phyloP scores from a whole-genome alignment of 1,140 invertebrate genomes.

The Sitodiplosis mosellana region DNA sequence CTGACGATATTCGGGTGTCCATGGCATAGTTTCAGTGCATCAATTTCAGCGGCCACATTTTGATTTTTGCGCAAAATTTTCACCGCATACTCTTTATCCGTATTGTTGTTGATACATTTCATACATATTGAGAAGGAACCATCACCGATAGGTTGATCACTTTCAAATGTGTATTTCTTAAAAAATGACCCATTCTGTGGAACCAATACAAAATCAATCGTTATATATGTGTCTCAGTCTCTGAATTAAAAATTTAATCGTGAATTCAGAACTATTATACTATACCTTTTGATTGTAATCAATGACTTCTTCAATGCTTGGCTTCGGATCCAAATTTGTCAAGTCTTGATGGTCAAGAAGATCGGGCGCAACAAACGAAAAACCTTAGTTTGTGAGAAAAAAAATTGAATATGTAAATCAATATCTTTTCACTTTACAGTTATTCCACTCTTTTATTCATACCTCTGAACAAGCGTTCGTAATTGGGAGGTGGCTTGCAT shows the following conservation, averaged over 20 bases:
- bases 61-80: slow-evolving; percentile 74
- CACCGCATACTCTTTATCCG: slow-evolving; percentile 63
- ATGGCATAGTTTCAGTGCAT: slow-evolving; percentile 59
- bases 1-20: slow-evolving; percentile 78
- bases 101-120: slow-evolving; percentile 55
- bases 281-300: background rate
- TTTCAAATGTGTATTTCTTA: slow-evolving; percentile 58
- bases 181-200: slow-evolving; percentile 71
- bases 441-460: background rate
- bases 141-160: slow-evolving; percentile 52
- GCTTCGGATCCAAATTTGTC: background rate
- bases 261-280: background rate
- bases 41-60: slow-evolving; percentile 58
- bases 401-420: slow-evolving; percentile 3
- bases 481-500: slow-evolving; percentile 63
- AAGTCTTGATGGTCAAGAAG: slow-evolving; percentile 9
- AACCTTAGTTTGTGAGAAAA: slow-evolving; percentile 28
- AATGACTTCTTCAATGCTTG: background rate
- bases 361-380: slow-evolving; percentile 89
- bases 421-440: slow-evolving; percentile 1
- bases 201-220: slow-evolving; percentile 3
- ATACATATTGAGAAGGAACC: slow-evolving; percentile 81
- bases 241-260: background rate
- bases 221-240: background rate
- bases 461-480: slow-evolving; percentile 74